A percentile compares a stretch with the other conserved stretches of the same genome.
Conservation (phyloP, 2,797 vertebrate species). For the Enteromius paludinosus region DNA sequence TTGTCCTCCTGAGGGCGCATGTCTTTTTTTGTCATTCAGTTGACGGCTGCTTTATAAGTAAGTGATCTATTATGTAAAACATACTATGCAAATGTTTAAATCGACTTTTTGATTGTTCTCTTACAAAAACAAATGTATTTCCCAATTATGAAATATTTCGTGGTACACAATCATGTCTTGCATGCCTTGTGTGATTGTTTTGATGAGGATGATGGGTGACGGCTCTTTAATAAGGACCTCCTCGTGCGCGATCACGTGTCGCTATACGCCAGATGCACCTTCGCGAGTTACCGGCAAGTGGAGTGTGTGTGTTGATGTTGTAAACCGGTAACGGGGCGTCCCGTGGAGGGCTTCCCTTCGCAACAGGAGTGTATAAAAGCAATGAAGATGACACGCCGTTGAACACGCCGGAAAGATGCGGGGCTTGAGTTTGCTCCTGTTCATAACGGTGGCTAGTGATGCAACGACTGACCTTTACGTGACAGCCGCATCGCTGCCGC, state of each 20-base stretch:
- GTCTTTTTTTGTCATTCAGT: background rate
- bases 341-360: conserved; percentile 43
- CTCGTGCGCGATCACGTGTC: conserved; percentile 62
- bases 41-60: background rate
- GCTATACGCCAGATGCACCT: conserved; percentile 51
- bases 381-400: conserved; percentile 55
- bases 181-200: background rate
- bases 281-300: conserved; percentile 55
- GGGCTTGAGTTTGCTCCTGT: conserved; percentile 62
- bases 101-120: background rate
- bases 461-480: conserved; percentile 61
- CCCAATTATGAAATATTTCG: background rate
- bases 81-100: background rate
- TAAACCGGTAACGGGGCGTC: conserved; percentile 57
- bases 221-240: conserved; percentile 57
- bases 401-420: conserved; percentile 64
- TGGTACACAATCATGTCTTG: background rate
- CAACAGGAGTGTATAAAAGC: conserved; percentile 49
- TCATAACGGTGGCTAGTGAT: conserved; percentile 57
- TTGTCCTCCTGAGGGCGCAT: conserved; percentile 12
- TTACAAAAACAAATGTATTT: background rate
- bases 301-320: conserved; percentile 57
- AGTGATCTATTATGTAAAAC: background rate
- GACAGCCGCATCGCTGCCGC: conserved; percentile 51
- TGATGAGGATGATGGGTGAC: conserved; percentile 17